A percentile compares a stretch with the other conserved stretches of the same genome.
Evolutionary conservation across 2,888 invertebrate species (phyloP).

Genomic region (Alloplasta piceator): DNA sequence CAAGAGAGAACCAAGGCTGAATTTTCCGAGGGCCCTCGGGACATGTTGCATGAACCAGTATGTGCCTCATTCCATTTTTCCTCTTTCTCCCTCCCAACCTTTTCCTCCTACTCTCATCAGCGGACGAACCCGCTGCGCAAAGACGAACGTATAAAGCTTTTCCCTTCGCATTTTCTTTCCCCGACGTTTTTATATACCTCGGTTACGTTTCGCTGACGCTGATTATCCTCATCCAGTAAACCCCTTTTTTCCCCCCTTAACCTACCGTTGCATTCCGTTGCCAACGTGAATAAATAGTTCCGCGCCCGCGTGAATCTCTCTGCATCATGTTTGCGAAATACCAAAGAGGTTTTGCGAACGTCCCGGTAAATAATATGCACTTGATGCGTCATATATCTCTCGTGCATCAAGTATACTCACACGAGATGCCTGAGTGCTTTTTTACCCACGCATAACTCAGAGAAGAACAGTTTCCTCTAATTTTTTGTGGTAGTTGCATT

Average conservation of each 20-base stretch:
- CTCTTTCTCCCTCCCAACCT: neutral
- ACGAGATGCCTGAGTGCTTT: too few relatives aligned
- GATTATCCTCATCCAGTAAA: conserved; percentile 33
- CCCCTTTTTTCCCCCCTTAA: too few relatives aligned
- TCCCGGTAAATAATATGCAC: neutral
- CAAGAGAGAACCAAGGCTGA: neutral
- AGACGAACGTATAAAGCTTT: conserved; percentile 19
- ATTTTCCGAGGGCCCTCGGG: conserved; percentile 22
- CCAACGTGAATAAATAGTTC: conserved; percentile 52
- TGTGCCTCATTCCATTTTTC: neutral
- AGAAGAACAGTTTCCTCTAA: too few relatives aligned
- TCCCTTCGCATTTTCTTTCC: conserved; percentile 24
- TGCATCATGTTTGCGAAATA: conserved; percentile 3
- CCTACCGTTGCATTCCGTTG: conserved; percentile 44
- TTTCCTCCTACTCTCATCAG: neutral
- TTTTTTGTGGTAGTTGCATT: too few relatives aligned
- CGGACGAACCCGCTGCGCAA: neutral
- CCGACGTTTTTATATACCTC: conserved; percentile 26
- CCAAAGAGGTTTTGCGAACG: too few relatives aligned
- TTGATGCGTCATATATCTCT: conserved; percentile 6
- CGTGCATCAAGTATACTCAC: neutral
- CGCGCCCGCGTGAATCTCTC: conserved; percentile 40
- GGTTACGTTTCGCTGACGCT: conserved; percentile 53
- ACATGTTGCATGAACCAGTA: conserved; percentile 19
- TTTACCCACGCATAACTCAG: too few relatives aligned